These are phyloP conservation scores for Chascanopsetta lugubris DNA, from an alignment of 2,113 vertebrate species.

Conservation along the genomic window DNA sequence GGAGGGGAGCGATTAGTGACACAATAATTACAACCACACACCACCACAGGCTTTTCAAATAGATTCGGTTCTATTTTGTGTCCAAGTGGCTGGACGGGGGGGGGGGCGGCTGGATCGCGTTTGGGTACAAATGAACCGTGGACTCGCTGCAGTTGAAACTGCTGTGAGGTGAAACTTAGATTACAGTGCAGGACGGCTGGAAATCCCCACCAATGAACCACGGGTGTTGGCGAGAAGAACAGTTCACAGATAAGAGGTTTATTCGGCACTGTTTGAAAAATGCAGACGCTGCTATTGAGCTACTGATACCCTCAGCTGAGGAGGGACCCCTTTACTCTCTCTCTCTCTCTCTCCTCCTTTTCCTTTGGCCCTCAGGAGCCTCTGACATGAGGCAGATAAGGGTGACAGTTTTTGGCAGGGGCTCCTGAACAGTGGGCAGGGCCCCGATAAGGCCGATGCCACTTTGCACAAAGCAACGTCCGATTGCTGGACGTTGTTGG, in stretches of 20 bases:
- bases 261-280: constrained; percentile 54
- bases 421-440: constrained; percentile 38
- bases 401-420: constrained; percentile 46
- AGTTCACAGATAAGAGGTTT: constrained; percentile 27
- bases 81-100: constrained; percentile 25
- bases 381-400: constrained; percentile 61
- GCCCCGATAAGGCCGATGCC: constrained; percentile 39
- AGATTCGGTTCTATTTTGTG: constrained; percentile 21
- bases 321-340: constrained; percentile 4
- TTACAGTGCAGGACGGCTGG: constrained; percentile 26
- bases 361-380: constrained; percentile 29
- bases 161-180: constrained; percentile 27
- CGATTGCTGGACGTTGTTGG: neutral
- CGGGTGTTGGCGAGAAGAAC: constrained; percentile 29
- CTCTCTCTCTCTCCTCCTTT: constrained; percentile 9
- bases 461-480: constrained; percentile 33
- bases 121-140: constrained; percentile 8
- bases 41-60: constrained; percentile 39
- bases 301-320: constrained; percentile 13
- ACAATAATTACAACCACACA: constrained; percentile 45
- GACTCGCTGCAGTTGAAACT: constrained; percentile 31
- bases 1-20: constrained; percentile 30
- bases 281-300: neutral
- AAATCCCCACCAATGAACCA: constrained; percentile 13
- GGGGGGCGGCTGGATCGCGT: constrained; percentile 14